Conservation (phyloP, 2,888 invertebrate species). For the Apamea epomidion region DNA sequence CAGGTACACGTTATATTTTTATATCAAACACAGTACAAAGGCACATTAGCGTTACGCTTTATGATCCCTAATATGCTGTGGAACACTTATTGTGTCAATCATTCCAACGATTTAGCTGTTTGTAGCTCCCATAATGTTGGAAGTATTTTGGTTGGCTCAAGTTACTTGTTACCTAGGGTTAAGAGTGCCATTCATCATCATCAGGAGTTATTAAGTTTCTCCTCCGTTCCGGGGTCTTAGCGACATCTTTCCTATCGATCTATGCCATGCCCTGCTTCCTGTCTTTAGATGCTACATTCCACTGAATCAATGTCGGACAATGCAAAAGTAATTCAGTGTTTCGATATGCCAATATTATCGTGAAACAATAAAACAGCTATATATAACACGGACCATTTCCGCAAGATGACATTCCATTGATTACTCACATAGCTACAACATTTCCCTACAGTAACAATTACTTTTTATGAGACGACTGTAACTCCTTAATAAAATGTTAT, state of each 20-base stretch:
- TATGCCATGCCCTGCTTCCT: no score
- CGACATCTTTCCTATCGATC: not conserved
- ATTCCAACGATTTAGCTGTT: slow-evolving; percentile 29
- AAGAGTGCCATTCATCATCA: not conserved
- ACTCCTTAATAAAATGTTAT: slow-evolving; percentile 50
- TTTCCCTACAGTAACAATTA: slow-evolving; percentile 12
- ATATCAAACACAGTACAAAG: slow-evolving; percentile 2
- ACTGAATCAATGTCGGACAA: not conserved
- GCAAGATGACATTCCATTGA: slow-evolving; percentile 26
- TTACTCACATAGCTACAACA: slow-evolving; percentile 6
- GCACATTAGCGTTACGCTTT: slow-evolving; percentile 24
- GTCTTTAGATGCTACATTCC: not conserved
- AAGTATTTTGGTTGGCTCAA: not conserved
- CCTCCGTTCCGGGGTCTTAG: slow-evolving; percentile 1
- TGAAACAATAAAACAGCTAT: slow-evolving; percentile 27
- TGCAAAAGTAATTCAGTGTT: not conserved
- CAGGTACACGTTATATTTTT: slow-evolving; percentile 15
- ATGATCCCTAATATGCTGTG: slow-evolving; percentile 27
- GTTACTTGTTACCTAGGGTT: not conserved
- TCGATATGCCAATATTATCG: slow-evolving; percentile 19
- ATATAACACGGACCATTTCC: slow-evolving; percentile 20
- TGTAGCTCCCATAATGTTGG: slow-evolving; percentile 17
- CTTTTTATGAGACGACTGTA: slow-evolving; percentile 29
- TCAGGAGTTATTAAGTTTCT: not conserved
- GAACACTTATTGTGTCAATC: slow-evolving; percentile 50